A percentile compares a stretch with the other conserved stretches of the same genome.
phyloP scores from a whole-genome alignment of 1,140 invertebrate genomes.

The Nephila pilipes region DNA sequence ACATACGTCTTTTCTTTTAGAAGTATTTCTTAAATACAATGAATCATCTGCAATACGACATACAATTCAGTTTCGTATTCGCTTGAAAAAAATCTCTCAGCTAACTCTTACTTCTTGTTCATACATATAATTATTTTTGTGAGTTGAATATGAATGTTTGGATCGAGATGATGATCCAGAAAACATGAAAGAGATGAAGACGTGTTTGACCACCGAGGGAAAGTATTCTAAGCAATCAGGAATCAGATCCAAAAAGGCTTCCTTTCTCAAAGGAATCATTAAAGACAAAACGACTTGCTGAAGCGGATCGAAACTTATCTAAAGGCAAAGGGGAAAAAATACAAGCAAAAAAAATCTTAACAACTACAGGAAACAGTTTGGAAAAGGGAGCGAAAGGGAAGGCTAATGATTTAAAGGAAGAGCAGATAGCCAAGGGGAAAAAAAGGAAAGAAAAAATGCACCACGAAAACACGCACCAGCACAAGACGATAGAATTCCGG shows the following conservation, averaged over 20 bases:
- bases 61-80: too few relatives aligned
- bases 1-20: too few relatives aligned
- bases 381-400: conserved; percentile 42
- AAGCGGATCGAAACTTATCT: conserved; percentile 63
- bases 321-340: conserved; percentile 10
- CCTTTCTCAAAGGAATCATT: conserved; percentile 73
- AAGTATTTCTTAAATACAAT: too few relatives aligned
- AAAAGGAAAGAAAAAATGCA: conserved; percentile 30
- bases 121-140: too few relatives aligned
- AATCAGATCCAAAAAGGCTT: conserved; percentile 62
- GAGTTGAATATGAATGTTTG: too few relatives aligned
- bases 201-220: conserved; percentile 39
- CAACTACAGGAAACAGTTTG: conserved; percentile 67
- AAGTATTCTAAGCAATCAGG: conserved; percentile 47
- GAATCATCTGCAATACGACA: too few relatives aligned
- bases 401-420: conserved; percentile 68
- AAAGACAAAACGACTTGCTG: conserved; percentile 69
- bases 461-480: conserved; percentile 39
- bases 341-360: conserved; percentile 57
- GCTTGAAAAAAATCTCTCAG: too few relatives aligned
- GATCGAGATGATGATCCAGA: too few relatives aligned
- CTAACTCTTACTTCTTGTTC: too few relatives aligned
- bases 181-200: conserved; percentile 32
- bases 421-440: conserved; percentile 35
- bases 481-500: conserved; percentile 30